Evolutionary conservation across 2,113 vertebrate species (phyloP), one percentile per base, ranked within the genome.

Genomic region (Cryptotis parvus): DNA sequence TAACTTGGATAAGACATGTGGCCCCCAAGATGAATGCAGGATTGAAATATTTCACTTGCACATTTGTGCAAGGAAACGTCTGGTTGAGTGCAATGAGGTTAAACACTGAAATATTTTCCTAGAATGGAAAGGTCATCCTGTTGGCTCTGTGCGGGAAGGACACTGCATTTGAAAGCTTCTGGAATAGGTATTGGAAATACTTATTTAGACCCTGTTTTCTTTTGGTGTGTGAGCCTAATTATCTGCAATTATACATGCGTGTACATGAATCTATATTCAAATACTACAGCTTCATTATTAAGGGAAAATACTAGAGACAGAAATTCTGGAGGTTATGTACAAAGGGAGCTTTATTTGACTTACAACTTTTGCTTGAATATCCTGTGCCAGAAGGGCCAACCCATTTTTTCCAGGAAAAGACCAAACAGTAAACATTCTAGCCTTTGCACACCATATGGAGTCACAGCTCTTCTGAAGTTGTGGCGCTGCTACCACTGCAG

Each of bases 1-100:
- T 97, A 96, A 95, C 96, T 97, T 96, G 96, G 96, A 97, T 94
- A 94, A 95, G 86, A 96, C 88, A 87, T 12, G 93, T 96, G 94
- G 87, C 90, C 95, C 93, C 94, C 76, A 95, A 94, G 88, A 95
- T 97, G 95, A 97, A 96, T 96, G 93, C 94, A 89, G 94, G 86
- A 95, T 94, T 97, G 96, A 97, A 97, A 94, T 91, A 91, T 74
- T 94, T 97, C 86, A 86, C 83, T 95, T 93, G 95, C 94, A 96
- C 93, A 94, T 85, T 83, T 96, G 91, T 94, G 83, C 90, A 92
- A 93, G 95, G 95, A 96, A 95, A 94, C 20, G 92, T 95, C 95
- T 96, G 96, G 95, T 87, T 84, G 79, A 76, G 83, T 69, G 92
- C 91, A 93, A 74, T 61, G 93, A 94, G 85, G 89, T 94, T 94